phyloP scores from a whole-genome alignment of 1,140 invertebrate species.

The Gyrodactylus salaris region DNA sequence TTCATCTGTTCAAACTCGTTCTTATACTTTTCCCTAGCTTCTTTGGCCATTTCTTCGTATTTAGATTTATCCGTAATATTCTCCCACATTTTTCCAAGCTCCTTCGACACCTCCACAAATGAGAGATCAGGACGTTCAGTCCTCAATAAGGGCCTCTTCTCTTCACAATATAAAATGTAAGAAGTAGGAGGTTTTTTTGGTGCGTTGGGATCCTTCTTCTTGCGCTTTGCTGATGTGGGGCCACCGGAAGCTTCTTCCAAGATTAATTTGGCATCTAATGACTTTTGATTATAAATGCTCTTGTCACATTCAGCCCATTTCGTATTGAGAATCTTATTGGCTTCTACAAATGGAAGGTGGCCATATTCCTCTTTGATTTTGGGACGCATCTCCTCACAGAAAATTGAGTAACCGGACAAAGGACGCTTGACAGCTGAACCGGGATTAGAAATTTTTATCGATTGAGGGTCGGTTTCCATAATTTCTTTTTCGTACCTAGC shows the following conservation, averaged over 20 bases:
- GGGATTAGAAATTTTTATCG: not conserved
- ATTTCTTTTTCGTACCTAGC: not conserved
- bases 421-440: not conserved
- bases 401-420: not conserved
- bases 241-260: not conserved
- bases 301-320: not conserved
- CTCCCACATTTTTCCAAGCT: slow-evolving; percentile 71
- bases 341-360: not conserved
- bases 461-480: not conserved
- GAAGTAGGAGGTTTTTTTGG: slow-evolving; percentile 90
- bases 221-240: not conserved
- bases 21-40: slow-evolving; percentile 74
- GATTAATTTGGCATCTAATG: not conserved
- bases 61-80: slow-evolving; percentile 45
- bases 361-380: not conserved
- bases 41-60: slow-evolving; percentile 59
- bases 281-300: not conserved
- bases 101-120: slow-evolving; percentile 86
- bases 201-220: slow-evolving; percentile 67
- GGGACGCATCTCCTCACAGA: not conserved
- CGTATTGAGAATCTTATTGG: not conserved
- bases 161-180: slow-evolving; percentile 96
- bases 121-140: slow-evolving; percentile 56
- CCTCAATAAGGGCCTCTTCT: slow-evolving; percentile 69
- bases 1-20: slow-evolving; percentile 11